Evolutionary conservation across 2,888 invertebrate species (phyloP), one percentile per base, ranked within the genome.

Genomic region (Drosophila ustulata): DNA sequence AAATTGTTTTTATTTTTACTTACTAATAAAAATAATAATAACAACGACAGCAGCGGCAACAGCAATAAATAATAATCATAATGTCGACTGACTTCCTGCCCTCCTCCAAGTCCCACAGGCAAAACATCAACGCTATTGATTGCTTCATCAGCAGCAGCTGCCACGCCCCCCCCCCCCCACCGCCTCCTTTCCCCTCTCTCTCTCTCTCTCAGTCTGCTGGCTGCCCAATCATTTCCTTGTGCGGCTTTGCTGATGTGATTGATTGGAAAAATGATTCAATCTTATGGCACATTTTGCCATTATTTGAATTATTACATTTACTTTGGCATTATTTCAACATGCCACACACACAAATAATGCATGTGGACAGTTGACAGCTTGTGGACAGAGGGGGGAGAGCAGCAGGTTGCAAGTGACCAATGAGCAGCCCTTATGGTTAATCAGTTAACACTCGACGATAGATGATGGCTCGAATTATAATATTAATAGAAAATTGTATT

Each of bases 221-320:
- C 45, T 43, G 2, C 39, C 25, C 49, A 41, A 50, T 43, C 52
- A 51, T 63, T 61, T 72, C 45, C 66, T 66, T 51, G 51, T 52
- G 58, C 66, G 46, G 75, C 82, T 78, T 78, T 74, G 47, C 43
- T 71, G 72, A 68, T 72, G 78, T 90, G 90, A 90, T 91, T 89
- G 91, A 90, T 91, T 90, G 90, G 85, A 87, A 90, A 90, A 89
- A 80, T 89, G 80, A 89, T 87, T 87, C 74, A 89, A 88, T 87
- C 86, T 88, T 75, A 69, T 66, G 61, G 57, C 82, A 67, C 64
- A 81, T 75, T 79, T 80, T 65, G 59, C 59, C 62, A 83, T 88
- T 70, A 74, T 71, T 72, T 70, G 62, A 63, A 56, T 80, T 71
- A 74, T 74, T 68, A 72, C 61, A 72, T 75, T 69, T 58, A 30